Percentiles rank a stretch among this genome's conserved stretches.
These are phyloP conservation scores for Tethya wilhelma DNA, from an alignment of 37 sponge, comb jelly and placozoan species.

Conservation along the genomic window DNA sequence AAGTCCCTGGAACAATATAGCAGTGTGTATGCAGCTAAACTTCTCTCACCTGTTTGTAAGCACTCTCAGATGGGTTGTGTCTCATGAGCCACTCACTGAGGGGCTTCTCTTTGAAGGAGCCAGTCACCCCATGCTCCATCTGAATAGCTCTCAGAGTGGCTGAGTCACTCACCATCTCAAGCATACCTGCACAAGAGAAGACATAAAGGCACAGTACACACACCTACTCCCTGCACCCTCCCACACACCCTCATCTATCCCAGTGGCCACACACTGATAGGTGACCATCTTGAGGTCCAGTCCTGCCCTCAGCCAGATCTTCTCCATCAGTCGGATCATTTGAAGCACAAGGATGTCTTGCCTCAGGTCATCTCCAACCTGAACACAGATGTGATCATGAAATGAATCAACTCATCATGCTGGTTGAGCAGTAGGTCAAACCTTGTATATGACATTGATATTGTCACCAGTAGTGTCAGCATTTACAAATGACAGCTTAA, in stretches of 20 bases:
- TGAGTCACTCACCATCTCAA: conserved; percentile 79
- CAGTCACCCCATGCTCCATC: conserved; percentile 85
- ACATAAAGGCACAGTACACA: not conserved
- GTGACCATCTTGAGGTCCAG: conserved; percentile 88
- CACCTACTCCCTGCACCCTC: not conserved
- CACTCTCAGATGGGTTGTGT: conserved; percentile 82
- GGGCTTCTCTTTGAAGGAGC: conserved; percentile 86
- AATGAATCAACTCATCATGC: not conserved
- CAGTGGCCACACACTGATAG: conserved; percentile 80
- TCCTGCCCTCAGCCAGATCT: conserved; percentile 82
- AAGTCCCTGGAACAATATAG: no score
- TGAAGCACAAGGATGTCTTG: conserved; percentile 85
- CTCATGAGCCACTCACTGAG: conserved; percentile 85
- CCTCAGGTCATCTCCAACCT: conserved; percentile 90
- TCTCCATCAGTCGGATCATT: conserved; percentile 82
- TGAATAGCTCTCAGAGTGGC: conserved; percentile 87
- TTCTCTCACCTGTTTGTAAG: conserved; percentile 62
- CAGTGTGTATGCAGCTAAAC: no score
- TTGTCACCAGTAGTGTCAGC: conserved; percentile 65
- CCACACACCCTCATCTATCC: conserved; percentile 64
- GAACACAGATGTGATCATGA: not conserved
- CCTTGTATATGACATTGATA: conserved; percentile 78
- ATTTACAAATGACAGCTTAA: conserved; percentile 74
- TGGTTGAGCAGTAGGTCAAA: not conserved
- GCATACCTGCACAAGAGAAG: conserved; percentile 48